A percentile compares a stretch with the other conserved stretches of the same genome.
Evolutionary conservation across 2,113 vertebrate species (phyloP).

Genomic region (Pterocles orientalis): DNA sequence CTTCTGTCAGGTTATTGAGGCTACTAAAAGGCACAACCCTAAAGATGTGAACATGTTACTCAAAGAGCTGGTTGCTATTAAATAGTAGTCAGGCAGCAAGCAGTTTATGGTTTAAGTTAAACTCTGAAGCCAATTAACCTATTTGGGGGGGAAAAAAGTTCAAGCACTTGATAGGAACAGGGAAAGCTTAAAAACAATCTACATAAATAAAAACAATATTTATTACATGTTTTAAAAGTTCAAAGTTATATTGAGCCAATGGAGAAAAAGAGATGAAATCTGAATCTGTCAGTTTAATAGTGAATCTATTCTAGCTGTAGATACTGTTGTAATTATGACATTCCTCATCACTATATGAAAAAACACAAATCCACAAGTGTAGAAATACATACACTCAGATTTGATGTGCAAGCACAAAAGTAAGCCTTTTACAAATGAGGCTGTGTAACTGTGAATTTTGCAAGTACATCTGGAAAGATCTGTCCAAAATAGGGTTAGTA

Average conservation of each 20-base stretch:
- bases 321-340: neutral
- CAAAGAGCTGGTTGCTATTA: neutral
- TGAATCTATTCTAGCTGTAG: neutral
- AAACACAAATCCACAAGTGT: neutral
- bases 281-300: neutral
- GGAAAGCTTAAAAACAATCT: neutral
- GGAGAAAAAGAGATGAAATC: neutral
- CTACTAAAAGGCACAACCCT: neutral
- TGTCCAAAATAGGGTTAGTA: neutral
- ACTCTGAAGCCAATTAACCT: neutral
- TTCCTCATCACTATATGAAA: neutral
- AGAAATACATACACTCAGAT: neutral
- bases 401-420: neutral
- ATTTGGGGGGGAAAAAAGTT: accelerated
- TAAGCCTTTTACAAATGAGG: neutral
- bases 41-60: neutral
- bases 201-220: neutral
- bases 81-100: neutral
- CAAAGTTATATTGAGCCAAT: neutral
- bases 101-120: neutral
- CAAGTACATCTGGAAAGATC: neutral
- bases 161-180: neutral
- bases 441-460: neutral
- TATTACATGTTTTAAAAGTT: neutral
- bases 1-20: neutral